Conservation (phyloP, 2,888 invertebrate species). For the Parascotia fuliginaria region DNA sequence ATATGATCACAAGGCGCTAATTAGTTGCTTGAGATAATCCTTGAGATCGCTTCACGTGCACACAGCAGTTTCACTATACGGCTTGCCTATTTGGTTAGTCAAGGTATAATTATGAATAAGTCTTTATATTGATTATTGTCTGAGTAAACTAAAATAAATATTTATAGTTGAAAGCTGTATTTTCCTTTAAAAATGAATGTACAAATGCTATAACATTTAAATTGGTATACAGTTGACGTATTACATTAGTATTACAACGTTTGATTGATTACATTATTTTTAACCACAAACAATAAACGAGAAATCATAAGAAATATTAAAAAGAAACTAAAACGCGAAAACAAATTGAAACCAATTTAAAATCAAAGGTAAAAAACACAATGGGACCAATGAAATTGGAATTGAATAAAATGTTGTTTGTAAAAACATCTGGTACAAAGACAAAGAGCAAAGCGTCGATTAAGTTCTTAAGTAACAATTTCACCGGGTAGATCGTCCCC, state of each 20-base stretch:
- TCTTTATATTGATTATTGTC: too few species aligned
- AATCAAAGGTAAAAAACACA: conserved; percentile 36
- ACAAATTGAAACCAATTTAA: conserved; percentile 31
- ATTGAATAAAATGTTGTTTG: conserved; percentile 55
- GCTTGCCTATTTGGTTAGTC: neutral
- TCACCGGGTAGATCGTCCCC: conserved; percentile 61
- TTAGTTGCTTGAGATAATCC: conserved; percentile 64
- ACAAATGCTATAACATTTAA: too few species aligned
- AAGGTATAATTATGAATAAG: neutral
- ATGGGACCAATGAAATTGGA: conserved; percentile 47
- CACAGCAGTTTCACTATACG: neutral
- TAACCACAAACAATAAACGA: neutral
- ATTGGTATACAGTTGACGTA: too few species aligned
- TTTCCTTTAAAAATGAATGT: too few species aligned
- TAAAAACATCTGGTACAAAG: conserved; percentile 55
- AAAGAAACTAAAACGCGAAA: conserved; percentile 11
- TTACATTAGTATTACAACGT: neutral
- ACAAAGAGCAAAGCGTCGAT: conserved; percentile 64
- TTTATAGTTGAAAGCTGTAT: too few species aligned
- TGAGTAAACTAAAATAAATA: too few species aligned
- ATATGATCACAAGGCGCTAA: conserved; percentile 67
- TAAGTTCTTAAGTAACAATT: conserved; percentile 73
- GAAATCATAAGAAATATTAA: conserved; percentile 10
- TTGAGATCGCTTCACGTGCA: conserved; percentile 21
- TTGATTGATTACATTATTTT: neutral